A percentile compares a stretch with the other conserved stretches of the same genome.
These are phyloP conservation scores for Epizoanthus rinbou DNA, from an alignment of 92 coral and sea anemone species.

Conservation along the genomic window DNA sequence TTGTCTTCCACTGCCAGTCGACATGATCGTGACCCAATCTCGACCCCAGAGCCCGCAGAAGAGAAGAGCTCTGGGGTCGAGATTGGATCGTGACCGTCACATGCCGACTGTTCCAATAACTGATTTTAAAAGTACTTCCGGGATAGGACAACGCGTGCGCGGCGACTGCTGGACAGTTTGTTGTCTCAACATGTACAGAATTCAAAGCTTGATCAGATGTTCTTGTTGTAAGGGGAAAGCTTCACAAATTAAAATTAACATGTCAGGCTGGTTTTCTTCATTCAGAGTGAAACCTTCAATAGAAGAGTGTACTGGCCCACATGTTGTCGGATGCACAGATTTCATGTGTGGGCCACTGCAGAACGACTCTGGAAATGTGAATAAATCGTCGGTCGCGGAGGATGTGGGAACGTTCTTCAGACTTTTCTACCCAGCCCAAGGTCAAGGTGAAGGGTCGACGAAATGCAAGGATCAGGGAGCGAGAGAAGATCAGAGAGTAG, in stretches of 20 bases:
- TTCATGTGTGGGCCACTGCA: slow-evolving; percentile 71
- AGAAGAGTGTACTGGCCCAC: slow-evolving; percentile 74
- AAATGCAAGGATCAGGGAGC: slow-evolving; percentile 26
- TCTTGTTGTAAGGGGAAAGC: neutral
- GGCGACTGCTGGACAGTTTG: neutral
- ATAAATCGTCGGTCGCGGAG: slow-evolving; percentile 1
- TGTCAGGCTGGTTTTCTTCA: slow-evolving; percentile 71
- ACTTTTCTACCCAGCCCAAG: slow-evolving; percentile 76
- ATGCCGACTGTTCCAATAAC: neutral
- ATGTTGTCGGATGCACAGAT: slow-evolving; percentile 85
- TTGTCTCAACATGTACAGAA: neutral
- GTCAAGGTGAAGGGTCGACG: no score
- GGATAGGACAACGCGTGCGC: neutral
- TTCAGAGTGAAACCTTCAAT: slow-evolving; percentile 57
- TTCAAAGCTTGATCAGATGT: no score
- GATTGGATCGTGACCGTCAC: slow-evolving; percentile 2
- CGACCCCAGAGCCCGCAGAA: no score
- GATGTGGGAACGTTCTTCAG: slow-evolving; percentile 65
- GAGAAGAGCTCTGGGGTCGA: no score
- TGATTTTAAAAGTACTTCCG: slow-evolving; percentile 2
- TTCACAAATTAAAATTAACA: slow-evolving; percentile 25
- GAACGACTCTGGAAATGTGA: neutral
- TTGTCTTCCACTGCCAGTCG: neutral
- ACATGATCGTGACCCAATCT: neutral
- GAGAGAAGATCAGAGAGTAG: slow-evolving; percentile 4